Conservation (phyloP, 1,140 invertebrate genomes). For the Ectropis grisescens region DNA sequence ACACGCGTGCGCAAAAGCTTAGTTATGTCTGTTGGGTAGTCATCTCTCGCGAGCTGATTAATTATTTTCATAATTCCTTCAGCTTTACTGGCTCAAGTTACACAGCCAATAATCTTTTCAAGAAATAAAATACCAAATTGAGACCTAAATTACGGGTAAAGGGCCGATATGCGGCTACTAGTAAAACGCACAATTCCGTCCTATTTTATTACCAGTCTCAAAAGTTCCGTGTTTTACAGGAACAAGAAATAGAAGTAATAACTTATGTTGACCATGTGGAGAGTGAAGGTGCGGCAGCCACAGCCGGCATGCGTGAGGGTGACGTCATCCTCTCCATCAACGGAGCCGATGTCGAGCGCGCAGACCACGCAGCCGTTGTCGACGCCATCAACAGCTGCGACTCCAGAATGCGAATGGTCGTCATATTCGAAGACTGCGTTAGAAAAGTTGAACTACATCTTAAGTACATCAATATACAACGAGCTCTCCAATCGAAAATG, state of each 20-base stretch:
- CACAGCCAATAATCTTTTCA: too few species aligned
- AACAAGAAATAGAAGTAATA: constrained; percentile 90
- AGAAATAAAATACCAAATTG: too few species aligned
- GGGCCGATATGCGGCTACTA: too few species aligned
- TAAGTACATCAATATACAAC: constrained; percentile 90
- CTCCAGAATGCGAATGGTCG: constrained; percentile 92
- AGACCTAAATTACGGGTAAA: too few species aligned
- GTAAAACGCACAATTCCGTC: too few species aligned
- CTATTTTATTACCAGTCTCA: too few species aligned
- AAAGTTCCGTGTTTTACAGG: too few species aligned
- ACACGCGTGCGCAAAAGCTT: too few species aligned
- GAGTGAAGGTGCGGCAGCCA: constrained; percentile 88
- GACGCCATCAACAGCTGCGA: constrained; percentile 92
- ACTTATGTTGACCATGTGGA: constrained; percentile 98
- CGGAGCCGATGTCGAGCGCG: constrained; percentile 91
- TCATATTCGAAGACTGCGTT: constrained; percentile 95
- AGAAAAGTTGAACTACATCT: constrained; percentile 93
- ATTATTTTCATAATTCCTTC: too few species aligned
- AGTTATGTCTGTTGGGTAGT: too few species aligned
- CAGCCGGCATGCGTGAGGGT: constrained; percentile 92
- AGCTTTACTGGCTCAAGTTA: too few species aligned
- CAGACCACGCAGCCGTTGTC: constrained; percentile 91
- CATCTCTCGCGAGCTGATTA: too few species aligned
- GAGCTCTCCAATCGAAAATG: constrained; percentile 87
- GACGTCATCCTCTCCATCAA: constrained; percentile 96